A percentile compares a stretch with the other conserved stretches of the same genome.
Evolutionary conservation across 2,888 invertebrate genomes (phyloP).

Genomic region (Biston stratarius): DNA sequence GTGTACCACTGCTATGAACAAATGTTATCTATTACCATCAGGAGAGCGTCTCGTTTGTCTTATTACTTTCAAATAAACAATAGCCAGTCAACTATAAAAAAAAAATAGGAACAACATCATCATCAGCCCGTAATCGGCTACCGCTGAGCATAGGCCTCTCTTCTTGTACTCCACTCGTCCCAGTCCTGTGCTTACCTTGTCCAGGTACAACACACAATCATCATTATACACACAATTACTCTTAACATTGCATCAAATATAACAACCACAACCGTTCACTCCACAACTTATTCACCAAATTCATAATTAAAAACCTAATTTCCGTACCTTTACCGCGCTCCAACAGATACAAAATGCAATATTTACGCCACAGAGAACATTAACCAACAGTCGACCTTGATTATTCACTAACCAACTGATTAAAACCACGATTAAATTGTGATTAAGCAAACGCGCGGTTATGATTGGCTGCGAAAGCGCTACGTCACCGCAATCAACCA

Average conservation of each 20-base stretch:
- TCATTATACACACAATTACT: too few species aligned
- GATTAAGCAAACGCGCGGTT: constrained; percentile 38
- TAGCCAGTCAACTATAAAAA: too few species aligned
- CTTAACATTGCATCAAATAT: constrained; percentile 15
- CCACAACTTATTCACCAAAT: constrained; percentile 52
- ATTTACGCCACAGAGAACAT: constrained; percentile 49
- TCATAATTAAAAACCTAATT: constrained; percentile 57
- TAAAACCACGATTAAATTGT: constrained; percentile 58
- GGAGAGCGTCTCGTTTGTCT: too few species aligned
- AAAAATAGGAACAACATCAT: too few species aligned
- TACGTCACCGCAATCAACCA: constrained; percentile 34
- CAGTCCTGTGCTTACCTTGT: too few species aligned
- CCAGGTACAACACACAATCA: too few species aligned
- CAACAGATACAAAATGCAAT: constrained; percentile 48
- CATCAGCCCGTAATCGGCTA: too few species aligned
- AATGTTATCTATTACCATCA: too few species aligned
- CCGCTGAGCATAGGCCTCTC: too few species aligned
- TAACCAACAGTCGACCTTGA: constrained; percentile 53
- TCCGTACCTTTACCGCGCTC: constrained; percentile 34
- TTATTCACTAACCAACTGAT: constrained; percentile 47
- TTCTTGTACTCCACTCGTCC: too few species aligned
- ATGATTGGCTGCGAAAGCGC: constrained; percentile 41
- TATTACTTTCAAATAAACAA: too few species aligned
- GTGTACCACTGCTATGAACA: too few species aligned
- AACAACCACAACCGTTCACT: constrained; percentile 18